Evolutionary conservation across 1,140 invertebrate genomes (phyloP).

Genomic region (Acyrthosiphon pisum): DNA sequence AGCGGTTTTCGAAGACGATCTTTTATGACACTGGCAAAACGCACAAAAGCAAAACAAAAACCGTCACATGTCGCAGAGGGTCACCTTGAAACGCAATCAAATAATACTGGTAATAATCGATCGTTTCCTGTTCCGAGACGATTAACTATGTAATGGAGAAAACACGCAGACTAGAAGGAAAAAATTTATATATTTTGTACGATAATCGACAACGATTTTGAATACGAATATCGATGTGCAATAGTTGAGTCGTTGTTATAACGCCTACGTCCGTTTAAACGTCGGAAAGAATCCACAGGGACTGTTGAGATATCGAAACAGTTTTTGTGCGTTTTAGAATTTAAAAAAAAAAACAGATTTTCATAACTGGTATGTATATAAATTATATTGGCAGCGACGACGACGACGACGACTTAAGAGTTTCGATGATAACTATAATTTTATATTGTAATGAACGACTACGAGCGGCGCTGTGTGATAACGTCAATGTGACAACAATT

Average conservation of each 20-base stretch:
- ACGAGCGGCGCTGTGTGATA: background rate
- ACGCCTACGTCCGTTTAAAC: background rate
- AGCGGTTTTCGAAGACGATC: background rate
- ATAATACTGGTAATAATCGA: slow-evolving; percentile 18
- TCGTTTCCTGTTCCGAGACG: slow-evolving; percentile 4
- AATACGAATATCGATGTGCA: background rate
- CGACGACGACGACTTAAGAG: background rate
- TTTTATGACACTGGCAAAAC: background rate
- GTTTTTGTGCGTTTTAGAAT: background rate
- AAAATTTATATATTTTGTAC: background rate
- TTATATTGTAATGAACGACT: background rate
- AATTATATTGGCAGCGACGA: background rate
- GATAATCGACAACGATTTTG: background rate
- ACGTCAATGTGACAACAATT: background rate
- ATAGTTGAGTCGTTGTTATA: no score
- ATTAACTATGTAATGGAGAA: background rate
- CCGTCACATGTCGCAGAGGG: background rate
- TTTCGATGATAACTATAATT: background rate
- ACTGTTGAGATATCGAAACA: background rate
- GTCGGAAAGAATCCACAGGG: background rate
- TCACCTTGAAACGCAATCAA: slow-evolving; percentile 33
- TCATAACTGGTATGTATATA: background rate
- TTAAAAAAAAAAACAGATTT: background rate
- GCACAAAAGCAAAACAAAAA: background rate
- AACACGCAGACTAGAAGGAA: background rate